These are phyloP conservation scores for Phortica variegata DNA, from an alignment of 1,140 invertebrate genomes.

Conservation along the genomic window DNA sequence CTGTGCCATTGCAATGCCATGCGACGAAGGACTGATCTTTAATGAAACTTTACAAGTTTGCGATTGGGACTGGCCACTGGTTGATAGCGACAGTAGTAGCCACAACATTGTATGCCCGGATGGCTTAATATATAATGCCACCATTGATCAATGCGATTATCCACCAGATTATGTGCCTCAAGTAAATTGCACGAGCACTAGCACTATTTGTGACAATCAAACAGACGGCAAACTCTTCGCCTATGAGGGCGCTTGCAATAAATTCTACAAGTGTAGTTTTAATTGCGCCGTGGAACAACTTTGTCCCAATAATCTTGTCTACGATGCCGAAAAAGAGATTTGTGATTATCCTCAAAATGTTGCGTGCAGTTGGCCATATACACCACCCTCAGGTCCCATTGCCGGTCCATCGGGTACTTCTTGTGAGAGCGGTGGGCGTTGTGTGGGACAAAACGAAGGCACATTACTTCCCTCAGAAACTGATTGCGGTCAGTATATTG, in stretches of 20 bases:
- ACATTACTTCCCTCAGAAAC: conserved; percentile 14
- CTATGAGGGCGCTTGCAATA: conserved; percentile 29
- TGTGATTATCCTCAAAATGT: conserved; percentile 31
- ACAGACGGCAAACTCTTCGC: conserved; percentile 29
- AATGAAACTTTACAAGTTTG: conserved; percentile 20
- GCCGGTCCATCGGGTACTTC: conserved; percentile 36
- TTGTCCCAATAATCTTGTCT: conserved; percentile 38
- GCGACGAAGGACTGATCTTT: conserved; percentile 18
- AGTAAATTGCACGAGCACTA: conserved; percentile 20
- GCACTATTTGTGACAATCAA: conserved; percentile 21
- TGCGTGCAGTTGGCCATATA: conserved; percentile 21
- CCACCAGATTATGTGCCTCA: conserved; percentile 26
- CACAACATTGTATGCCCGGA: conserved; percentile 17
- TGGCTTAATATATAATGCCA: conserved; percentile 32
- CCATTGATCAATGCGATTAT: conserved; percentile 29
- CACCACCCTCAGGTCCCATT: conserved; percentile 29
- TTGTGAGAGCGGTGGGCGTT: conserved; percentile 34
- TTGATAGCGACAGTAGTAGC: background rate
- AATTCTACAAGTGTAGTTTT: conserved; percentile 40
- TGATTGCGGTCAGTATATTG: conserved; percentile 17
- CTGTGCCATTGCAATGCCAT: conserved; percentile 33
- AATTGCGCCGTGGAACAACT: conserved; percentile 34
- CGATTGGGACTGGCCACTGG: conserved; percentile 11
- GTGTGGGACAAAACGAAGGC: conserved; percentile 20
- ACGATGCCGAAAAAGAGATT: background rate